Conservation (phyloP, 1,140 invertebrate species). For the Drosophila albomicans region DNA sequence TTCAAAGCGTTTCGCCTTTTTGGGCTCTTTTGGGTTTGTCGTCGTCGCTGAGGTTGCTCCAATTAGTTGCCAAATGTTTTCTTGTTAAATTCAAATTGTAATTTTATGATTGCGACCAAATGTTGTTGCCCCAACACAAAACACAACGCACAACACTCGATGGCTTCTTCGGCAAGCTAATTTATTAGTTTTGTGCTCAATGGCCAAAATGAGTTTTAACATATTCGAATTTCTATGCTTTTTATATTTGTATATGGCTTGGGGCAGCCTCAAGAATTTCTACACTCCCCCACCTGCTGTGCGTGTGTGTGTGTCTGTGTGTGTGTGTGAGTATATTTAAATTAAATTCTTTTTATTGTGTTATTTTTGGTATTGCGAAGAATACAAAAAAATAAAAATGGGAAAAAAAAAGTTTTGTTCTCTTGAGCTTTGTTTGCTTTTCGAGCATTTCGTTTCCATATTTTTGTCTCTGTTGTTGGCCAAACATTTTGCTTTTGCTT, state of each 20-base stretch:
- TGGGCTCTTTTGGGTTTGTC: conserved; percentile 9
- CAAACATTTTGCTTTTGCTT: conserved; percentile 1
- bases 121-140: conserved; percentile 19
- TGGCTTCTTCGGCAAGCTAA: conserved; percentile 18
- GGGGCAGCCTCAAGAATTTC: conserved; percentile 6
- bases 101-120: conserved; percentile 42
- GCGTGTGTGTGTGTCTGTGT: not conserved
- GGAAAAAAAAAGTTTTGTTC: not conserved
- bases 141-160: conserved; percentile 1
- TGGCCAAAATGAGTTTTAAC: conserved; percentile 30
- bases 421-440: conserved; percentile 11
- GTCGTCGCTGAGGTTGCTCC: conserved; percentile 28
- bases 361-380: not conserved
- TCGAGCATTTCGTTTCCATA: conserved; percentile 2
- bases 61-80: conserved; percentile 56
- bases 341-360: conserved; percentile 16
- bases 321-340: conserved; percentile 6
- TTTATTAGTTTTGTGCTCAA: conserved; percentile 40
- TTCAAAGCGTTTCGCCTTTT: conserved; percentile 47
- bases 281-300: not conserved
- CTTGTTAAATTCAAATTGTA: conserved; percentile 42
- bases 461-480: conserved; percentile 12
- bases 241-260: not conserved
- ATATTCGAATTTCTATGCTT: conserved; percentile 26
- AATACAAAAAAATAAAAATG: too few species aligned